Conservation (phyloP, 2,113 vertebrate genomes). For the Epinephelus cyanopodus region DNA sequence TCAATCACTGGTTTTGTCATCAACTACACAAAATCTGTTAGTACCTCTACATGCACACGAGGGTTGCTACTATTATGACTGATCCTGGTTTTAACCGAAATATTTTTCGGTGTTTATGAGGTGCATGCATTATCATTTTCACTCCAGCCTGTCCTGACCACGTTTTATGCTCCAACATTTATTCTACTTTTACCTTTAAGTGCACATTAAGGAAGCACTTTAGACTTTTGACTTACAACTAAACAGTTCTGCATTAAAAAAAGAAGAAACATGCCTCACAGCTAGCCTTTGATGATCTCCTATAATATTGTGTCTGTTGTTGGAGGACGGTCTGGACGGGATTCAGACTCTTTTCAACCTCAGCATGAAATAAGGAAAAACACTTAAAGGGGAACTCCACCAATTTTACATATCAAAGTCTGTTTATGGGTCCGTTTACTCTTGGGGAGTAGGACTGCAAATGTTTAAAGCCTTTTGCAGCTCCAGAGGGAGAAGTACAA, state of each 20-base stretch:
- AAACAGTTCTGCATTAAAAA: not conserved
- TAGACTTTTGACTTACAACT: not conserved
- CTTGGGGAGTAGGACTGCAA: not conserved
- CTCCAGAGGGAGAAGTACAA: not conserved
- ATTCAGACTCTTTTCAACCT: conserved; percentile 1
- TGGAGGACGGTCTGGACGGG: too few relatives aligned
- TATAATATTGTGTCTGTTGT: not conserved
- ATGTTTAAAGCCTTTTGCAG: not conserved
- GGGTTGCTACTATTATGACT: not conserved
- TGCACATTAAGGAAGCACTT: not conserved
- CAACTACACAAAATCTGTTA: not conserved
- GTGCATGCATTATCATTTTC: not conserved
- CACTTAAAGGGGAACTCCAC: not conserved
- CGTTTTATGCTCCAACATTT: not conserved
- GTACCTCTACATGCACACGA: not conserved
- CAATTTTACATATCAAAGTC: conserved; percentile 7
- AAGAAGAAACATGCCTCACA: not conserved
- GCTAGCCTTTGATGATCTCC: not conserved
- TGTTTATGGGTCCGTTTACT: not conserved
- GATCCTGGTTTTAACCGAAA: not conserved
- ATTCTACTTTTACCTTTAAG: not conserved
- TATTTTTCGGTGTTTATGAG: not conserved
- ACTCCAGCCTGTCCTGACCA: not conserved
- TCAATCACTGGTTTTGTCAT: not conserved
- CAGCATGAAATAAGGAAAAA: not conserved